Percentiles rank a stretch among this genome's conserved stretches.
Evolutionary conservation across 1,140 invertebrate genomes (phyloP).

Genomic region (Uloborus diversus): DNA sequence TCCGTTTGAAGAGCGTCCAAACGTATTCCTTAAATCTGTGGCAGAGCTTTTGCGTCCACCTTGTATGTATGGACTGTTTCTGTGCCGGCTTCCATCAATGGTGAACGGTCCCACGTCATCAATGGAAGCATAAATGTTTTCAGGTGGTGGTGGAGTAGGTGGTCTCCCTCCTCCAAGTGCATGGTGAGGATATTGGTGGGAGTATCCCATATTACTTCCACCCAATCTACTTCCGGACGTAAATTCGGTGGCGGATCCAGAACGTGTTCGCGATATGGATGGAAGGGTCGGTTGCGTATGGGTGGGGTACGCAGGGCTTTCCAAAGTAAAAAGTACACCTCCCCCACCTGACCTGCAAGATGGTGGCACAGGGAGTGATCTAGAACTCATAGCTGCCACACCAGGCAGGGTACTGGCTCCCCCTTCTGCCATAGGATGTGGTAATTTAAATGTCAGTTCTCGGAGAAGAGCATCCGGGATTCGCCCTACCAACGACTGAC

Average conservation of each 20-base stretch:
- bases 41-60: slow-evolving; percentile 16
- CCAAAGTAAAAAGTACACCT: slow-evolving; percentile 32
- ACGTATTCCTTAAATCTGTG: slow-evolving; percentile 31
- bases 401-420: background rate
- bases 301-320: slow-evolving; percentile 26
- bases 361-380: slow-evolving; percentile 40
- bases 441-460: slow-evolving; percentile 35
- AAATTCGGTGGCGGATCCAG: slow-evolving; percentile 45
- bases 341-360: slow-evolving; percentile 38
- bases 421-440: background rate
- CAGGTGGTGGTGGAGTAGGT: slow-evolving; percentile 35
- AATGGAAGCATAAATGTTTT: slow-evolving; percentile 55
- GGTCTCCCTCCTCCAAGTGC: slow-evolving; percentile 27
- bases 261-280: slow-evolving; percentile 40
- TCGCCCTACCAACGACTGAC: slow-evolving; percentile 11
- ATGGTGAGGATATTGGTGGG: slow-evolving; percentile 27
- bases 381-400: slow-evolving; percentile 36
- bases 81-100: slow-evolving; percentile 45
- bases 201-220: background rate
- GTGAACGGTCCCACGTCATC: slow-evolving; percentile 57
- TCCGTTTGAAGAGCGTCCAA: background rate
- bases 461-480: slow-evolving; percentile 35
- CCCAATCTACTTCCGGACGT: background rate
- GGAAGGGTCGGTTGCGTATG: slow-evolving; percentile 16
- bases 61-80: slow-evolving; percentile 9